phyloP scores from a whole-genome alignment of 2,888 invertebrate species.

The Agonopterix alstromeriana region DNA sequence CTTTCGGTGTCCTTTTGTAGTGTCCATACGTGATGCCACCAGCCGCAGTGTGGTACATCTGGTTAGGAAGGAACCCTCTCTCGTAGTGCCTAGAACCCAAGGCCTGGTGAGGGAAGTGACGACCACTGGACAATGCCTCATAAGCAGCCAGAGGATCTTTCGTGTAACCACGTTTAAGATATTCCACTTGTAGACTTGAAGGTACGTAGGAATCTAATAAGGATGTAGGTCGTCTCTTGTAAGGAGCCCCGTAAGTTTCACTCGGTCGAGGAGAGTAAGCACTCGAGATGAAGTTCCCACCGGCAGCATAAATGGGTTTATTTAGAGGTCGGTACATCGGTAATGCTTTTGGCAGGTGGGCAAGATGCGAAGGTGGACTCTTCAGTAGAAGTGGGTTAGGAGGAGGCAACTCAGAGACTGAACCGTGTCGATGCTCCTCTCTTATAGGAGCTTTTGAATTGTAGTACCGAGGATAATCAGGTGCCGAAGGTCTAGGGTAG shows the following conservation, averaged over 20 bases:
- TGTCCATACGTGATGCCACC: slow-evolving; percentile 66
- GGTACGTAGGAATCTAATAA: slow-evolving; percentile 79
- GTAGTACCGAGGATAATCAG: slow-evolving; percentile 50
- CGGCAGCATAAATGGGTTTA: slow-evolving; percentile 49
- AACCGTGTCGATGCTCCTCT: slow-evolving; percentile 39
- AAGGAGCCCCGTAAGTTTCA: slow-evolving; percentile 34
- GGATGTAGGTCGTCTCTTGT: slow-evolving; percentile 62
- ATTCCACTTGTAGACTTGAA: slow-evolving; percentile 70
- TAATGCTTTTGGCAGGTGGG: slow-evolving; percentile 58
- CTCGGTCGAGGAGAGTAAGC: slow-evolving; percentile 37
- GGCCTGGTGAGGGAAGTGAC: slow-evolving; percentile 33
- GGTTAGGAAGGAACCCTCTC: slow-evolving; percentile 67
- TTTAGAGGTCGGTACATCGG: slow-evolving; percentile 51
- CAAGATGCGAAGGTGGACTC: slow-evolving; percentile 43
- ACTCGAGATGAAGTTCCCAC: slow-evolving; percentile 25
- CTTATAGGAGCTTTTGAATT: slow-evolving; percentile 43
- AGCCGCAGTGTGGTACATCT: slow-evolving; percentile 63
- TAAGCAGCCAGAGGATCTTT: slow-evolving; percentile 60
- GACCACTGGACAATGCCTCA: slow-evolving; percentile 54
- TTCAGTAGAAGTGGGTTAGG: slow-evolving; percentile 53
- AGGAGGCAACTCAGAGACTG: slow-evolving; percentile 46
- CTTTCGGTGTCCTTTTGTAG: slow-evolving; percentile 57
- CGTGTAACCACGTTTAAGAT: slow-evolving; percentile 58
- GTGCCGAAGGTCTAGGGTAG: slow-evolving; percentile 26
- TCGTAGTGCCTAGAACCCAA: slow-evolving; percentile 49